Base-by-base conservation (phyloP, 2,113 vertebrate genomes). In the Sphyrna mokarran region DNA sequence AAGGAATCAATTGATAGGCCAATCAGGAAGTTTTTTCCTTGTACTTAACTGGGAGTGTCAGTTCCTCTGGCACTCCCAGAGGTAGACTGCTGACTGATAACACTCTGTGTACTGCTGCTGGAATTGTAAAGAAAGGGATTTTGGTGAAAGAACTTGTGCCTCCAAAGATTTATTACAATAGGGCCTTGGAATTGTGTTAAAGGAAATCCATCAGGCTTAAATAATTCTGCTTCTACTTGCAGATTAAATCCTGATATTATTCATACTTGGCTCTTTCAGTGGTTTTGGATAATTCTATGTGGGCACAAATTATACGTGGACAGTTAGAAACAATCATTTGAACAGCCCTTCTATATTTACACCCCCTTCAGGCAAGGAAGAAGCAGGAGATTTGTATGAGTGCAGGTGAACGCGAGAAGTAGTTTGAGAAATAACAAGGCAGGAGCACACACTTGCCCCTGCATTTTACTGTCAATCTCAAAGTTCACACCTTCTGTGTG, bases 401-500 rank as follows among this genome's bases (percentile, higher is more conserved):
- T 8, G 70, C 26, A 26, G 0, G 23, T 72, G 6, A 3, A 29
- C 6, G 23, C 6, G 70, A 72, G 14, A 63, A 40, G n/a, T 16
- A 18, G 48, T 23, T 58, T 54, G 90, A 68, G 68, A 66, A 68
- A 37, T 20, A 0, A 16, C 54, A 29, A 29, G 48, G 26, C 23
- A 33, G 54, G 6, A 37, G 86, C 61, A 22, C 33, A 66, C 33
- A 58, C 8, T 33, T 66, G 90, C 6, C 90, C 14, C 37, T 8
- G 37, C 61, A 68, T 69, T 68, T 40, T 69, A n/a, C 13, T 93
- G 90, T 33, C 13, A 63, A 37, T 66, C 37, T 61, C 23, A 37
- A 68, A 94, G 63, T 66, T 94, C 91, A 94, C 61, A 16, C 29
- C 63, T 94, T n/a, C 91, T 68, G 86, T 58, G 43, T 89, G 33